phyloP scores from a whole-genome alignment of 2,797 vertebrate species.

The Pangasius sanitwongsei region DNA sequence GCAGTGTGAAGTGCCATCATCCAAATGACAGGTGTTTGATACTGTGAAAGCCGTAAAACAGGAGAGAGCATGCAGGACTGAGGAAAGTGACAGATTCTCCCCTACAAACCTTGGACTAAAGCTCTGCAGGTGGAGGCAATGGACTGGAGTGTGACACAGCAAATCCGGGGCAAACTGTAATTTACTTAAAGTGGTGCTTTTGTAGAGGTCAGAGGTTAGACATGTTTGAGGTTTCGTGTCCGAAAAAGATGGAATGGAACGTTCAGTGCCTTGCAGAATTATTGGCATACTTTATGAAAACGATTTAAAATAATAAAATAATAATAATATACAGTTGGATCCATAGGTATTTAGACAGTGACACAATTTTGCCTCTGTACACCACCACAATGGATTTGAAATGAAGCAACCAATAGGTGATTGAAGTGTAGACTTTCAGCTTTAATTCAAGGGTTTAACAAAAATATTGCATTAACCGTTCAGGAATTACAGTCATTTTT shows the following conservation, averaged over 20 bases:
- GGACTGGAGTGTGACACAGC: background rate
- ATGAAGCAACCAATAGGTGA: background rate
- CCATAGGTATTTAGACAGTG: background rate
- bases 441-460: background rate
- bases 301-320: background rate
- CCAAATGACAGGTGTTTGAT: conserved; percentile 35
- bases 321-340: background rate
- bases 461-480: background rate
- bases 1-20: conserved; percentile 27
- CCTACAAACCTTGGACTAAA: conserved; percentile 13
- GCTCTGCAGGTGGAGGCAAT: conserved; percentile 20
- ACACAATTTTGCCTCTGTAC: background rate
- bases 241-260: background rate
- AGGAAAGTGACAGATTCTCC: background rate
- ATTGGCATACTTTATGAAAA: background rate
- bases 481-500: background rate
- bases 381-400: background rate
- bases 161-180: background rate
- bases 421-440: background rate
- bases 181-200: background rate
- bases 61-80: conserved; percentile 16
- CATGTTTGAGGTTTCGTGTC: background rate
- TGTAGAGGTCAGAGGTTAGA: background rate
- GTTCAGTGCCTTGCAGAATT: background rate
- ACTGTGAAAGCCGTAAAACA: conserved; percentile 9